These are phyloP conservation scores for Spea multiplicata DNA, from an alignment of 2,113 vertebrate genomes.

Conservation along the genomic window DNA sequence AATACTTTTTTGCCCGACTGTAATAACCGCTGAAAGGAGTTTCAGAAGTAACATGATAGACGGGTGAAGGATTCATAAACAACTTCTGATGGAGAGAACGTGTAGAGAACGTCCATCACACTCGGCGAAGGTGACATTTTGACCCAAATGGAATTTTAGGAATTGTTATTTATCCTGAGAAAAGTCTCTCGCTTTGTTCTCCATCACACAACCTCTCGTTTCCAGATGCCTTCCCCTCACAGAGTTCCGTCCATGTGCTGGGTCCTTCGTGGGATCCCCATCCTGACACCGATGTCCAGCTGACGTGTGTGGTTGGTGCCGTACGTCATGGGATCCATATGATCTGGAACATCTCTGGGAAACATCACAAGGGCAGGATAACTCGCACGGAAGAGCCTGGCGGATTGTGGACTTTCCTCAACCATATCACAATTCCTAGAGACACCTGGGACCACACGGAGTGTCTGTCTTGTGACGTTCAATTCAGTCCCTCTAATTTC, in stretches of 20 bases:
- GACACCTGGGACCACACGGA: neutral
- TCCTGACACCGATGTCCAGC: neutral
- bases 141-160: no score
- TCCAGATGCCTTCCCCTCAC: neutral
- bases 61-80: no score
- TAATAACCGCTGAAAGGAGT: no score
- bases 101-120: no score
- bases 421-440: conserved; percentile 3
- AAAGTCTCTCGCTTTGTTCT: no score
- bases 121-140: no score
- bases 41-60: no score
- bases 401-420: conserved; percentile 4
- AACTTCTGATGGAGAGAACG: no score
- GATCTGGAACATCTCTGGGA: conserved; percentile 10
- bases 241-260: neutral
- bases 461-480: conserved; percentile 18
- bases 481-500: neutral
- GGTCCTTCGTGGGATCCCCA: neutral
- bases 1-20: no score
- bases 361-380: conserved; percentile 1
- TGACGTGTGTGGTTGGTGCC: conserved; percentile 6
- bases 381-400: neutral
- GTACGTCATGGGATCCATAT: neutral
- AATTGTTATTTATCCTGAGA: no score
- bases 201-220: no score